Evolutionary conservation across 1,140 invertebrate genomes (phyloP), one percentile per base, ranked within the genome.

Genomic region (Bombus confusus): DNA sequence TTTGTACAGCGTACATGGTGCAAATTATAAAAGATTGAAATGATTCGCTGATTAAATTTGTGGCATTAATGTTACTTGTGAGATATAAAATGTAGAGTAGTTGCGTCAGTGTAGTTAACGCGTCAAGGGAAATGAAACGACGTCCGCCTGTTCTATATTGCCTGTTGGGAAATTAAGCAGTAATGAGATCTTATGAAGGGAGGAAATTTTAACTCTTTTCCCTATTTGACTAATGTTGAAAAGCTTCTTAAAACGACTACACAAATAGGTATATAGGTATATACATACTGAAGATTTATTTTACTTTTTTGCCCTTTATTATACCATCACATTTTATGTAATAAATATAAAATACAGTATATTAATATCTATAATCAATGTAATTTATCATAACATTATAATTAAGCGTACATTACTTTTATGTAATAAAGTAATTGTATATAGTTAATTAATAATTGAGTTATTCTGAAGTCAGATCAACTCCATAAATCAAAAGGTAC

Each of bases 91-190:
- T 31, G 39, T 34, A 57, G 31, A 34, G 34, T 52, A 22, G 72
- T 43, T 73, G n/a, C 41, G 28, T n/a, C 47, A 0, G 1, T 37
- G 31, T 39, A 43, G 39, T 43, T 66, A 8, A 43, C 39, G 25
- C 28, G 62, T 31, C n/a, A 66, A 2, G 6, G 59, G 62, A 83
- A 83, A 83, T 83, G 59, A 75, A 76, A 76, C 57, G 73, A 25
- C 34, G 31, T 37, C 34, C n/a, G 41, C 3, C 80, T 39, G 22
- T 83, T 64, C 25, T n/a, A 75, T 8, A 25, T 68, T 37, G 22
- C 34, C 34, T 6, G 47, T 34, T 62, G 9, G n/a, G 6, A 66
- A 34, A 6, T 66, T 8, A 15, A 52, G n/a, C 1, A 66, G 25
- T 68, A 77, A 83, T 47, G 25, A 66, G 28, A 76, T 77, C 13